Conservation (phyloP, 2,797 vertebrate genomes). For the Masticophis lateralis region DNA sequence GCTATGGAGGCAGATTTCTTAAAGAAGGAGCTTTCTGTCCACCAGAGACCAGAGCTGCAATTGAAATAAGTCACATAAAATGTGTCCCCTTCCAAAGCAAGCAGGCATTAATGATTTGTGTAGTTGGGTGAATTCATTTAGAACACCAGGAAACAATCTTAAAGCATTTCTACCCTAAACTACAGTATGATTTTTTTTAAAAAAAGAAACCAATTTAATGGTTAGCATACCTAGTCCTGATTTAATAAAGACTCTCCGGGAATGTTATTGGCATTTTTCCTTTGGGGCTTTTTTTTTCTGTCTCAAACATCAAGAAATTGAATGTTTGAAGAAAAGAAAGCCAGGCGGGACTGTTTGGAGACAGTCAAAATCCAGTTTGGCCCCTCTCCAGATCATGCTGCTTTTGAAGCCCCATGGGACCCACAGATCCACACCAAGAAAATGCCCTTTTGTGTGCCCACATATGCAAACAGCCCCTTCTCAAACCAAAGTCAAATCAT, state of each 20-base stretch:
- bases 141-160: constrained; percentile 68
- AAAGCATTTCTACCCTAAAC: constrained; percentile 66
- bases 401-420: background rate
- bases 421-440: background rate
- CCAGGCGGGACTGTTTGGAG: background rate
- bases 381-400: background rate
- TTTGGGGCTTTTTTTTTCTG: background rate
- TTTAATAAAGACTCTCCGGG: background rate
- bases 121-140: constrained; percentile 71
- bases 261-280: background rate
- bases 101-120: constrained; percentile 73
- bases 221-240: constrained; percentile 66
- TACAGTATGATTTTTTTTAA: constrained; percentile 30
- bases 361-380: background rate
- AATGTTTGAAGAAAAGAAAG: background rate
- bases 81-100: constrained; percentile 74
- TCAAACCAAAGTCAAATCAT: background rate
- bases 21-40: constrained; percentile 67
- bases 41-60: constrained; percentile 57
- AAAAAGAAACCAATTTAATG: constrained; percentile 60
- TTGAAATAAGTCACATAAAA: constrained; percentile 73
- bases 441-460: background rate
- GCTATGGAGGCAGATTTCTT: background rate
- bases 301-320: background rate
- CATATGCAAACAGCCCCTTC: background rate